Conservation (phyloP, 2,113 vertebrate species). For the Oostethus manadensis region DNA sequence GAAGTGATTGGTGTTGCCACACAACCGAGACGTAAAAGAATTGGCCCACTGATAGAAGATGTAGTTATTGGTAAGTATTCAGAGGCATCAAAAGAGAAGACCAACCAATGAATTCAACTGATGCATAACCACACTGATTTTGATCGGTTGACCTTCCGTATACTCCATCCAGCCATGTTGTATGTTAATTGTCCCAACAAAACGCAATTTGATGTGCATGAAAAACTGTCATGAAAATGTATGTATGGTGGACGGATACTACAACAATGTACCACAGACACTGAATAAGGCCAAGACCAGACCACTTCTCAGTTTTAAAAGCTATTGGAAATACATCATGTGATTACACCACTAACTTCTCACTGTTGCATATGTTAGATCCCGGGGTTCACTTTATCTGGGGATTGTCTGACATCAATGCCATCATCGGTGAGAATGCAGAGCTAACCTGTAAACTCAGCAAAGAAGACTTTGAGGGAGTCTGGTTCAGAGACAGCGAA, state of each 20-base stretch:
- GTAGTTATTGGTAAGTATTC: constrained; percentile 47
- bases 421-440: constrained; percentile 65
- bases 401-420: constrained; percentile 70
- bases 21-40: constrained; percentile 38
- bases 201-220: no score
- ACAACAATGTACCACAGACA: no score
- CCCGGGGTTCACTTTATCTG: constrained; percentile 70
- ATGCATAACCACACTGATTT: neutral
- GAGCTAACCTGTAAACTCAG: constrained; percentile 76
- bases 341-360: neutral
- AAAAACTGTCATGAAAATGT: no score
- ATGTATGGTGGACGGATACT: no score
- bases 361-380: constrained; percentile 50
- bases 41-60: constrained; percentile 37
- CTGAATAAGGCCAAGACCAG: no score
- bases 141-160: neutral
- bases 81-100: neutral
- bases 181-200: neutral
- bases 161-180: neutral
- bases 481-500: constrained; percentile 82
- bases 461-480: constrained; percentile 69
- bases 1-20: constrained; percentile 2
- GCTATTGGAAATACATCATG: neutral
- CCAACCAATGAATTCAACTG: neutral
- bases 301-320: neutral